These are phyloP conservation scores for Trididemnum miniatum DNA, from an alignment of 23 tunicate genomes.

Conservation along the genomic window DNA sequence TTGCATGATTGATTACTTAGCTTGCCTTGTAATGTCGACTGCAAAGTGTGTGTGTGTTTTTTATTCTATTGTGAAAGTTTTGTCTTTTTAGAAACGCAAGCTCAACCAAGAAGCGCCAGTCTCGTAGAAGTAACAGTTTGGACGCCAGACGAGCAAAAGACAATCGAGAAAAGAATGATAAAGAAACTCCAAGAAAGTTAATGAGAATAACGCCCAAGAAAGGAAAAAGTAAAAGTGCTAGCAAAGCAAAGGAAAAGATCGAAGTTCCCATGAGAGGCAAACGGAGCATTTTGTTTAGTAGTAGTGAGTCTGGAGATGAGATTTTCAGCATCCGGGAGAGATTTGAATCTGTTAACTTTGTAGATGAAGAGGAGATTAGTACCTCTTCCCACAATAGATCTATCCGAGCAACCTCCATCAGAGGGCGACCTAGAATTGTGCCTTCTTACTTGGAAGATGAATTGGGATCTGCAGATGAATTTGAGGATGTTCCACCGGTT, in stretches of 20 bases:
- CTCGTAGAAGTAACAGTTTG: not conserved
- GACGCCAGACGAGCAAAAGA: not conserved
- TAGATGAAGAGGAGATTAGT: not conserved
- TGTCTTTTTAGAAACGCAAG: no score
- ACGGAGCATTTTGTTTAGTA: not conserved
- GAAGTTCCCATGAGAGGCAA: not conserved
- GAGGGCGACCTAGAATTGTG: conserved; percentile 26
- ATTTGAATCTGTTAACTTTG: not conserved
- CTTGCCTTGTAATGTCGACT: no score
- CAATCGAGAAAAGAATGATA: not conserved
- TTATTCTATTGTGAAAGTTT: no score
- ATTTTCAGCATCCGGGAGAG: not conserved
- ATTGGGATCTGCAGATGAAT: conserved; percentile 13
- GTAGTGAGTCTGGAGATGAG: not conserved
- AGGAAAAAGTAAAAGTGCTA: not conserved
- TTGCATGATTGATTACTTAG: no score
- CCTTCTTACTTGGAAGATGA: conserved; percentile 22
- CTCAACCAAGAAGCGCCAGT: not conserved
- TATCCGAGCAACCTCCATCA: not conserved
- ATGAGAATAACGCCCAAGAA: conserved; percentile 10
- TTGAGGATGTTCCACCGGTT: not conserved
- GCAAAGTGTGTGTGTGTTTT: no score
- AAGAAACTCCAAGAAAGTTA: conserved; percentile 17
- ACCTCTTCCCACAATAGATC: not conserved
- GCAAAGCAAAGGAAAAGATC: not conserved